Evolutionary conservation across 2,888 invertebrate species (phyloP).

Genomic region (Helicoverpa assulta): DNA sequence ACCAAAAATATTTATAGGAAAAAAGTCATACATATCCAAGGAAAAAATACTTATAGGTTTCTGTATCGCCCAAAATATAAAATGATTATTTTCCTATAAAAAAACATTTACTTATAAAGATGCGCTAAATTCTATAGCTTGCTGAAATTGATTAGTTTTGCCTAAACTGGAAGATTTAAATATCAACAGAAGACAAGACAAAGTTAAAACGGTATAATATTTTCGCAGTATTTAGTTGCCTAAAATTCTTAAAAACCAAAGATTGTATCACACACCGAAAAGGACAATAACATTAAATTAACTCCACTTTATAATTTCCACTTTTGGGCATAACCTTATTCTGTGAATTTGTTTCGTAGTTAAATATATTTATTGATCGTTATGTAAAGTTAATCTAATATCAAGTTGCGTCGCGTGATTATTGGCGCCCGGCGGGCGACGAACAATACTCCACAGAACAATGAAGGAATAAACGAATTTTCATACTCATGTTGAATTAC

Average conservation of each 20-base stretch:
- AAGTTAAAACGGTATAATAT: background rate
- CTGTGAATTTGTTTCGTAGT: constrained; percentile 29
- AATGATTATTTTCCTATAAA: no score
- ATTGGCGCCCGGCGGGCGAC: constrained; percentile 59
- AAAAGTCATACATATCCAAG: no score
- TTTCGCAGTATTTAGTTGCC: background rate
- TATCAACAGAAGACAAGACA: background rate
- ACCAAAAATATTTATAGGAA: no score
- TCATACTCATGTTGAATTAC: constrained; percentile 34
- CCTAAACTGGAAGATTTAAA: background rate
- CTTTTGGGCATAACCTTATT: constrained; percentile 37
- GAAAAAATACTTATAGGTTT: no score
- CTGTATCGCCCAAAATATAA: no score
- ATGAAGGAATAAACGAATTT: constrained; percentile 61
- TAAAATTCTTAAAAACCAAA: constrained; percentile 16
- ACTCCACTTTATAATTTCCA: constrained; percentile 22
- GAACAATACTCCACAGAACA: constrained; percentile 59
- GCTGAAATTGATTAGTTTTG: constrained; percentile 9
- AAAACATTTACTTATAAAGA: no score
- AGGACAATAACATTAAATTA: constrained; percentile 21
- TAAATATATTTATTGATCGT: constrained; percentile 53
- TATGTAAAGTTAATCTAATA: constrained; percentile 58
- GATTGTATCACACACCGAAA: constrained; percentile 34
- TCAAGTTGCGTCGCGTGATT: constrained; percentile 60
- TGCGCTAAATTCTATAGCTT: constrained; percentile 15